phyloP scores from a whole-genome alignment of 1,140 invertebrate species.

The Littorina saxatilis region DNA sequence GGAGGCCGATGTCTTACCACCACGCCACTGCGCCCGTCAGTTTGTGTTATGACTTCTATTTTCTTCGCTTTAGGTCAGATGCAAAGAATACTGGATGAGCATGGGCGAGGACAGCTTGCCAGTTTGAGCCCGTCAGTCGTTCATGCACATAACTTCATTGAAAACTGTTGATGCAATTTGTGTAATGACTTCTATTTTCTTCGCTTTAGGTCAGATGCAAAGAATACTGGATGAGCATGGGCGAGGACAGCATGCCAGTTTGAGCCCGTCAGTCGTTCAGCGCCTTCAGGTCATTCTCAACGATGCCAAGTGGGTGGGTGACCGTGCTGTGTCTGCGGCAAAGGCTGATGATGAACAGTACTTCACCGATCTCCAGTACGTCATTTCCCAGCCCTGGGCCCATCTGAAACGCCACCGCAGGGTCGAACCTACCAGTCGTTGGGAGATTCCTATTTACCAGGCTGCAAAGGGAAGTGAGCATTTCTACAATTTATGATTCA shows the following conservation, averaged over 20 bases:
- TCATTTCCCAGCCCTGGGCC: slow-evolving; percentile 64
- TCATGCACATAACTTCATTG: too few relatives aligned
- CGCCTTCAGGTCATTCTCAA: slow-evolving; percentile 49
- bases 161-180: too few relatives aligned
- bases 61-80: slow-evolving; percentile 70
- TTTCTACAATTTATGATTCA: too few relatives aligned
- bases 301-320: slow-evolving; percentile 49
- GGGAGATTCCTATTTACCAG: slow-evolving; percentile 51
- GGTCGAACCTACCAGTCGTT: slow-evolving; percentile 48
- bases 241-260: slow-evolving; percentile 47
- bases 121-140: slow-evolving; percentile 46
- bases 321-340: slow-evolving; percentile 58
- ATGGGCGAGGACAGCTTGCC: slow-evolving; percentile 49
- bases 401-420: slow-evolving; percentile 54
- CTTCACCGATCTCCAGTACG: slow-evolving; percentile 59
- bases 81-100: slow-evolving; percentile 53
- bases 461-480: slow-evolving; percentile 49
- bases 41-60: too few relatives aligned
- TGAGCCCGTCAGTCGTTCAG: slow-evolving; percentile 43
- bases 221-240: slow-evolving; percentile 56
- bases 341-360: slow-evolving; percentile 62
- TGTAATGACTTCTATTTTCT: too few relatives aligned
- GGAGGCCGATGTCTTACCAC: too few relatives aligned
- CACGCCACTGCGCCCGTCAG: too few relatives aligned
- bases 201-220: slow-evolving; percentile 66